Evolutionary conservation across 1,140 invertebrate genomes (phyloP).

Genomic region (Aphelenchoides fujianensis): DNA sequence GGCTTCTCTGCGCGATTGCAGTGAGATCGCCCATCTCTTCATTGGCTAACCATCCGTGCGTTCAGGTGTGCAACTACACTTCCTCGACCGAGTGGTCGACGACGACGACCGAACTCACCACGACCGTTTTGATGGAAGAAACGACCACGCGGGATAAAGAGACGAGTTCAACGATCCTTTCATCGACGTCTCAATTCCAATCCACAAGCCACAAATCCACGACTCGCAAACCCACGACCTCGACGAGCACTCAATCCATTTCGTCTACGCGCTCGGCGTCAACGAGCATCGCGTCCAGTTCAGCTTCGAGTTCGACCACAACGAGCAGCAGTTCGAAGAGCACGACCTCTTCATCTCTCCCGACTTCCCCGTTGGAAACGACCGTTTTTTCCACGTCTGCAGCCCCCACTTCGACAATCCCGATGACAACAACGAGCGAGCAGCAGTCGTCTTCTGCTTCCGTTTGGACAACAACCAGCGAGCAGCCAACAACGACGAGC

Average conservation of each 20-base stretch:
- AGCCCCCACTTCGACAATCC: too few species aligned
- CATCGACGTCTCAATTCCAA: background rate
- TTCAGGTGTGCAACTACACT: background rate
- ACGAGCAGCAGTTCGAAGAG: background rate
- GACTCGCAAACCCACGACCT: background rate
- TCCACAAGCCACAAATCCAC: background rate
- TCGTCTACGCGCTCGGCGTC: background rate
- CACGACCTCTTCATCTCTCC: background rate
- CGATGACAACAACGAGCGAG: too few species aligned
- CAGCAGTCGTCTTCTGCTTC: too few species aligned
- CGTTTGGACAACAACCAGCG: too few species aligned
- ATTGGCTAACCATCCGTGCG: too few species aligned
- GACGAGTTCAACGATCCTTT: conserved; percentile 1
- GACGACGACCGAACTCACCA: background rate
- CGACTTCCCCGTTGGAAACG: background rate
- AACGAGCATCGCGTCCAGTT: background rate
- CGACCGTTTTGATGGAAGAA: too few species aligned
- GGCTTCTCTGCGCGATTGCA: background rate
- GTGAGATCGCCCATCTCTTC: background rate
- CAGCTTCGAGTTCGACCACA: background rate
- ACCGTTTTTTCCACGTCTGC: background rate
- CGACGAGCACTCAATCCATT: background rate
- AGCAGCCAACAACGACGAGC: too few species aligned
- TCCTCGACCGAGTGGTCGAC: background rate
- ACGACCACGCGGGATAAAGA: background rate